Evolutionary conservation across 37 sponge, comb jelly and placozoan species (phyloP).

Genomic region (Halichondria panicea): DNA sequence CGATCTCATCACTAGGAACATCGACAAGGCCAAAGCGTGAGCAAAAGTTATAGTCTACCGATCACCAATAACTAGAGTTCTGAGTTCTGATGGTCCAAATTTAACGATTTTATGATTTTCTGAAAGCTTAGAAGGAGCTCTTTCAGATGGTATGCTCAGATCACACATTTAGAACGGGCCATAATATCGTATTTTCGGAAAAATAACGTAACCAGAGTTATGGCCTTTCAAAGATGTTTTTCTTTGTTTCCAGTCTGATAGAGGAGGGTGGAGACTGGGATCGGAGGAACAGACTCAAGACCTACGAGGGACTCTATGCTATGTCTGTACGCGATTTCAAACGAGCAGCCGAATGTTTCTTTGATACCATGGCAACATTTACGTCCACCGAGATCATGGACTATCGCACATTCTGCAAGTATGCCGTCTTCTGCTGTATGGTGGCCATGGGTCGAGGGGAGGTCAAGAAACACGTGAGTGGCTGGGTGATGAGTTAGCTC

Average conservation of each 20-base stretch:
- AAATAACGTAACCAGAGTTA: no score
- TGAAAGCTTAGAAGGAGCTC: no score
- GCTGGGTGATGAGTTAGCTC: no score
- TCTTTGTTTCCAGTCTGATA: slow-evolving; percentile 89
- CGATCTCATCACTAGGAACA: slow-evolving; percentile 82
- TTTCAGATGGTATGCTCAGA: no score
- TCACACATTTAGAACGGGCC: no score
- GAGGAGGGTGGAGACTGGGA: slow-evolving; percentile 99
- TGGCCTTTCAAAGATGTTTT: no score
- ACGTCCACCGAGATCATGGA: slow-evolving; percentile 96
- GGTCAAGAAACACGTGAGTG: slow-evolving; percentile 85
- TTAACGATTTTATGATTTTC: no score
- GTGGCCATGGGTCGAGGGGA: slow-evolving; percentile 84
- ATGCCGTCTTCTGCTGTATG: slow-evolving; percentile 87
- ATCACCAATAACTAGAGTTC: background rate
- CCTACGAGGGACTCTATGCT: slow-evolving; percentile 90
- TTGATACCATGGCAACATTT: slow-evolving; percentile 97
- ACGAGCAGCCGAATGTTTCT: slow-evolving; percentile 87
- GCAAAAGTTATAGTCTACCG: background rate
- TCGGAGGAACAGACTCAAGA: slow-evolving; percentile 92
- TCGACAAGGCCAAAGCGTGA: slow-evolving; percentile 91
- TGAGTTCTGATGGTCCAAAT: no score
- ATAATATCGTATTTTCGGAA: no score
- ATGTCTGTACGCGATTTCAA: slow-evolving; percentile 90
- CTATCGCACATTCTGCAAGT: slow-evolving; percentile 86